Base-by-base conservation (phyloP, 1,140 invertebrate species). In the Drosophila tsacasi region DNA sequence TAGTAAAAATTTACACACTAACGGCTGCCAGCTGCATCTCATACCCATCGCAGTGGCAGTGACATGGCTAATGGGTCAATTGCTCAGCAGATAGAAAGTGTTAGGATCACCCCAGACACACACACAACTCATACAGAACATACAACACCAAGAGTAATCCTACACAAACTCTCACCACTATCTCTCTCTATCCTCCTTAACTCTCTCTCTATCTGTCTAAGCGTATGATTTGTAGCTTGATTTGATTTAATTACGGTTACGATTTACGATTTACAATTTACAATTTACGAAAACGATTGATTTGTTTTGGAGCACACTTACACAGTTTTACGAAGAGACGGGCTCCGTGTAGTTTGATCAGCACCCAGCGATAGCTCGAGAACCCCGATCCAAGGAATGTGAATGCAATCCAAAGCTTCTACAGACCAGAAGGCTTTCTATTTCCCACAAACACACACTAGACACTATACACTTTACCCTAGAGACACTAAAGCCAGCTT, bases 1-100 rank as follows among this genome's bases (percentile, higher is more conserved):
- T 92, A 93, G 92, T 92, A 81, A 92, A 93, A 91, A 90, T 92
- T 92, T 92, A 91, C 78, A 83, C 60, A 68, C 86, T 81, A 80
- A 90, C 73, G 82, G 87, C 86, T 86, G 89, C 81, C 77, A 81
- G 69, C 55, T 73, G 68, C 91, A 90, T 77, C 79, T 89, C 82
- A 83, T 92, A 66, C 72, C 79, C 69, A 80, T 82, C 77, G 64
- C 67, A 75, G 69, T 73, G 69, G 58, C 72, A 84, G 73, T 87
- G 44, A 64, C 80, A 76, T 87, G 89, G 87, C 83, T 91, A 81
- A 83, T 75, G 64, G 61, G 68, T 59, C 61, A 81, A 68, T 64
- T 67, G 75, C 78, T 81, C 63, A 81, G 74, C 76, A 90, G 86
- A 71, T 90, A 90, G 86, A 85, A 81, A 81, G 79, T 80, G 63